Evolutionary conservation across 2,888 invertebrate species (phyloP).

Genomic region (Euplexia lucipara): DNA sequence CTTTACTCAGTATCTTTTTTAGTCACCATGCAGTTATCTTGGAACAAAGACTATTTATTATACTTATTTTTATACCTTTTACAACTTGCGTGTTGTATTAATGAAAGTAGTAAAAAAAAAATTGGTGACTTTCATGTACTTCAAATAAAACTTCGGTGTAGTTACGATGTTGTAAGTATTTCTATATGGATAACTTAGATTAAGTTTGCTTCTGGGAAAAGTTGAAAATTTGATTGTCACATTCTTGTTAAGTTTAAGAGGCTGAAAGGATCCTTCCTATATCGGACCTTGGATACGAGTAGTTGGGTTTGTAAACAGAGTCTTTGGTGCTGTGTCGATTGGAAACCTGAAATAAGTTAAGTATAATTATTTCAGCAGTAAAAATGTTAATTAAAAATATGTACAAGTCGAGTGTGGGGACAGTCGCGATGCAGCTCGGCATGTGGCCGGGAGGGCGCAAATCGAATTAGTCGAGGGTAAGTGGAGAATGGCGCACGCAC

Average conservation of each 20-base stretch:
- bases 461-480: conserved; percentile 77
- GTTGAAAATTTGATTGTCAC: no score
- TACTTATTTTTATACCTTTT: no score
- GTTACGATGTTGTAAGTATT: not conserved
- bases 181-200: not conserved
- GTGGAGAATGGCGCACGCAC: conserved; percentile 74
- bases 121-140: not conserved
- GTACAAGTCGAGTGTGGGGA: conserved; percentile 68
- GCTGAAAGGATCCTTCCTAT: no score
- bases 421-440: conserved; percentile 73
- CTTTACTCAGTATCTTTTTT: not conserved
- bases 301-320: not conserved
- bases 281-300: no score
- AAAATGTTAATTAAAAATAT: conserved; percentile 82
- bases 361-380: conserved; percentile 34
- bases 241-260: no score
- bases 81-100: not conserved
- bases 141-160: not conserved
- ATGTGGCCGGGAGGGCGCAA: conserved; percentile 79
- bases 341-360: conserved; percentile 2
- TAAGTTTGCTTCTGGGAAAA: not conserved
- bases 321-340: no score
- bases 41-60: not conserved
- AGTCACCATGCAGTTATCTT: not conserved
- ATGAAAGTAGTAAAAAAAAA: not conserved